Percentiles rank a stretch among this genome's conserved stretches.
Evolutionary conservation across 2,888 invertebrate genomes (phyloP).

Genomic region (Cerceris rybyensis): DNA sequence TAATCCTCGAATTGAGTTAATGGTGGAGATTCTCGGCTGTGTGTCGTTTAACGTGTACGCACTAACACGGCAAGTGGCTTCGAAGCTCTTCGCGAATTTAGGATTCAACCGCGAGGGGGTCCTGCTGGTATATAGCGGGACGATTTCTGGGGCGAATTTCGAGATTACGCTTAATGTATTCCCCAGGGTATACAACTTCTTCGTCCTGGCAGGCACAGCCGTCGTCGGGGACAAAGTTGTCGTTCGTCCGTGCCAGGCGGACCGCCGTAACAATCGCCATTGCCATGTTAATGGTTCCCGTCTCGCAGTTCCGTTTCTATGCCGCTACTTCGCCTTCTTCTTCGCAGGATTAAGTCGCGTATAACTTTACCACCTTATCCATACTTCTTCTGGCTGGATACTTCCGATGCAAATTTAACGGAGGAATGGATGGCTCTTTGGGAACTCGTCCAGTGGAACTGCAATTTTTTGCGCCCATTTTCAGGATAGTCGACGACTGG

Average conservation of each 20-base stretch:
- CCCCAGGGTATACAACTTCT: conserved; percentile 61
- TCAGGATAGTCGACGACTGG: neutral
- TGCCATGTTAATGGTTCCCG: conserved; percentile 62
- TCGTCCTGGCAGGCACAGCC: conserved; percentile 50
- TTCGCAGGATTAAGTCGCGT: conserved; percentile 31
- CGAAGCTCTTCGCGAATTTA: neutral
- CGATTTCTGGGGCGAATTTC: conserved; percentile 47
- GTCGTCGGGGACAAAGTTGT: conserved; percentile 59
- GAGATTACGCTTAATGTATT: conserved; percentile 68
- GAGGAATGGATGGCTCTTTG: conserved; percentile 13
- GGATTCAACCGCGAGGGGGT: neutral
- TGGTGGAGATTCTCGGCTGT: neutral
- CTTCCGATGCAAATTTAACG: conserved; percentile 41
- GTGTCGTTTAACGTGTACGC: neutral
- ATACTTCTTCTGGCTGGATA: conserved; percentile 27
- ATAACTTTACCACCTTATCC: conserved; percentile 50
- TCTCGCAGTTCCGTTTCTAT: conserved; percentile 22
- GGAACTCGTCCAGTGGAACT: conserved; percentile 4
- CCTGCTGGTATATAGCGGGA: neutral
- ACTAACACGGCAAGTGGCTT: neutral
- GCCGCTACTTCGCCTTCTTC: conserved; percentile 46
- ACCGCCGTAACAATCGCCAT: conserved; percentile 61
- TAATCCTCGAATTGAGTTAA: neutral
- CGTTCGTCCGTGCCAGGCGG: conserved; percentile 44
- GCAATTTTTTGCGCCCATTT: neutral